Evolutionary conservation across 1,140 invertebrate genomes (phyloP), one percentile per base, ranked within the genome.

Genomic region (Microvelia longipes): DNA sequence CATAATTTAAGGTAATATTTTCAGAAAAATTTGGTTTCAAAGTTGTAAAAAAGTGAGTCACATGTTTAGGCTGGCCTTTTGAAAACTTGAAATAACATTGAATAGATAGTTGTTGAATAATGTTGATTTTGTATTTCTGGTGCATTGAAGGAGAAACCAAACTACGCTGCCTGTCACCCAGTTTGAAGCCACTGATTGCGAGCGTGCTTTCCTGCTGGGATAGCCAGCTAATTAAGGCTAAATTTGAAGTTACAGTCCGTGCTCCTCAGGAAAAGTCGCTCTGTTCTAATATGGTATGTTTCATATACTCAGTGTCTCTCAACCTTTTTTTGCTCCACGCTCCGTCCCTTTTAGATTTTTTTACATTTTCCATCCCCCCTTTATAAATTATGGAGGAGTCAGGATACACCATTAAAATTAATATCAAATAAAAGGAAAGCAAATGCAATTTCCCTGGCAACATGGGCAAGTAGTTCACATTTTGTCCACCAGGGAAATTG

Each of bases 141-240:
- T 73, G 85, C 71, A 79, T 84, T 28, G 79, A 82, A 50, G 93
- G 91, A 14, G 88, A 90, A n/a, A 73, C 89, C 92, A 75, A 84
- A 87, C 65, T 93, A 90, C 79, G 88, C 88, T 60, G 93, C 90
- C n/a, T 19, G 91, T 94, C 63, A 98, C 95, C 61, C 95, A 98
- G 79, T 96, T 96, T 80, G 89, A 96, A 82, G 83, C 94, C 0
- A 95, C 93, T 28, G 93, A 96, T 85, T 94, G 24, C 83, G 95
- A 68, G 82, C 91, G 73, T 94, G 93, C 77, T 98, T 98, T 77
- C 95, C 96, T 98, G 95, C 79, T 98, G 94, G 94, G 96, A 98
- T 81, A 96, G 98, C 79, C 96, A 96, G 50, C 91, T 93, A 14
- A 84, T 94, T 11, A 98, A 98, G 80, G 91, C 94, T 2, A 94